These are phyloP conservation scores for Ylistrum balloti DNA, from an alignment of 1,140 invertebrate genomes.

Conservation along the genomic window DNA sequence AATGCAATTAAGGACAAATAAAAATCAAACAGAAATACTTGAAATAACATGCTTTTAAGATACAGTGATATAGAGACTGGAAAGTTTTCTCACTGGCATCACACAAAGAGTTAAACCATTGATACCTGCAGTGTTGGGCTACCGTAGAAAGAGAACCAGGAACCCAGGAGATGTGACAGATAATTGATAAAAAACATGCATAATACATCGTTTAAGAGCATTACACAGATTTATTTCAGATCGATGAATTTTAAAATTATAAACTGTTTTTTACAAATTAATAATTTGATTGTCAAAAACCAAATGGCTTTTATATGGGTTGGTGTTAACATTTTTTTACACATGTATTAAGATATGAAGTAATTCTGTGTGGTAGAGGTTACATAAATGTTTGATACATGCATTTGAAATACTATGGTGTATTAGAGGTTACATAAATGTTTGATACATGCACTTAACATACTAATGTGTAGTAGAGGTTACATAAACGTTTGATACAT, in stretches of 20 bases:
- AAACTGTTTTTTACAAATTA: too few species aligned
- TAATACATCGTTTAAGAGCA: not conserved
- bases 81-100: not conserved
- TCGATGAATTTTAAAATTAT: too few species aligned
- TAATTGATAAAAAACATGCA: not conserved
- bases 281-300: too few species aligned
- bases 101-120: not conserved
- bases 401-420: not conserved
- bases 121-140: not conserved
- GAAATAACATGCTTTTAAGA: too few species aligned
- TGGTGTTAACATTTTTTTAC: too few species aligned
- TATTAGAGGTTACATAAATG: not conserved
- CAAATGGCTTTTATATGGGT: too few species aligned
- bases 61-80: too few species aligned
- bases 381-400: not conserved
- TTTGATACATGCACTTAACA: conserved; percentile 29
- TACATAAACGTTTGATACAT: conserved; percentile 5
- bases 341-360: too few species aligned
- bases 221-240: not conserved
- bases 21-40: too few species aligned
- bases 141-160: not conserved
- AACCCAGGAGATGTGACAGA: not conserved
- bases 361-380: not conserved
- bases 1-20: too few species aligned
- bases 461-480: not conserved